These are phyloP conservation scores for Sclerodermus sp. DNA, from an alignment of 2,888 invertebrate species.

Conservation along the genomic window DNA sequence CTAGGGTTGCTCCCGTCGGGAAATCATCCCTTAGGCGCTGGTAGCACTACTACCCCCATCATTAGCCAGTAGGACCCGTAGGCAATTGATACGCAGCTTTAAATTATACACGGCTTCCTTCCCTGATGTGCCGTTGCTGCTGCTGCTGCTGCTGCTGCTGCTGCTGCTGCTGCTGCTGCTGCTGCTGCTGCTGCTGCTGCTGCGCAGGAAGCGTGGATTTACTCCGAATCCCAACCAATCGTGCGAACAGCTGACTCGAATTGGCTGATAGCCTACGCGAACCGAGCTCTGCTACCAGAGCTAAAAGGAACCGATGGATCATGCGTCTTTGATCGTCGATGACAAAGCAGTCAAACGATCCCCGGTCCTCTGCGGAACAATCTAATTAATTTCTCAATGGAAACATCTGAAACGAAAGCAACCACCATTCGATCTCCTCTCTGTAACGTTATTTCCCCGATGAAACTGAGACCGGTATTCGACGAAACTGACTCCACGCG, in stretches of 20 bases:
- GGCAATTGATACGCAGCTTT: constrained; percentile 51
- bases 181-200: constrained; percentile 31
- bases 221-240: constrained; percentile 33
- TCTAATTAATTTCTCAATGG: no score
- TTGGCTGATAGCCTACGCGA: constrained; percentile 1
- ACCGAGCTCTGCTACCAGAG: neutral
- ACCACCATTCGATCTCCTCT: no score
- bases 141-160: constrained; percentile 31
- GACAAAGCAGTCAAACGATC: no score
- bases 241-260: constrained; percentile 20
- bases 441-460: no score
- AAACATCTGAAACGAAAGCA: no score
- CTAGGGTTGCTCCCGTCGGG: constrained; percentile 36
- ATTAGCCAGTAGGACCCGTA: constrained; percentile 33
- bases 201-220: constrained; percentile 31
- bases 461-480: no score
- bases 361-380: no score
- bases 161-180: constrained; percentile 30
- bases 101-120: constrained; percentile 45
- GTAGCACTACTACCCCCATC: constrained; percentile 19
- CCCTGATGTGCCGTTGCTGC: constrained; percentile 29
- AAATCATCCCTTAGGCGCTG: constrained; percentile 50
- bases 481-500: no score
- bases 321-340: no score
- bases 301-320: no score